phyloP scores from a whole-genome alignment of 2,888 invertebrate species.

The Seira musarum region DNA sequence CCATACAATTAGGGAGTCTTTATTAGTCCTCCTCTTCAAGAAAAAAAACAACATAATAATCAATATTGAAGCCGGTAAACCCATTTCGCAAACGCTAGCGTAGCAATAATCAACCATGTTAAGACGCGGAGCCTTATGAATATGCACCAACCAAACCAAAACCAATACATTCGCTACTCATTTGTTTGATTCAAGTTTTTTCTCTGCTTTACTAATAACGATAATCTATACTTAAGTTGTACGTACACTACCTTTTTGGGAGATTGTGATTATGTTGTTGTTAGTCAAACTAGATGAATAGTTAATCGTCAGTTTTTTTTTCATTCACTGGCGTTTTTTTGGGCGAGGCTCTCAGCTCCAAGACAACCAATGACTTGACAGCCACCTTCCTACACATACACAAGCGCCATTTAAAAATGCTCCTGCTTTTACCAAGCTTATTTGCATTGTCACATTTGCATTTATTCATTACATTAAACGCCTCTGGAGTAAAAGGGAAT shows the following conservation, averaged over 20 bases:
- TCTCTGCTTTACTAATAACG: conserved; percentile 24
- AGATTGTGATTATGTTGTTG: conserved; percentile 8
- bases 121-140: neutral
- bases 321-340: conserved; percentile 38
- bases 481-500: conserved; percentile 19
- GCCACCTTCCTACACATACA: conserved; percentile 59
- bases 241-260: conserved; percentile 15
- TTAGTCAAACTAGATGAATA: conserved; percentile 23
- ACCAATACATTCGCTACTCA: neutral
- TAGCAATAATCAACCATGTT: neutral
- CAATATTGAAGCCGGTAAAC: neutral
- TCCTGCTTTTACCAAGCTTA: conserved; percentile 59
- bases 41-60: conserved; percentile 16
- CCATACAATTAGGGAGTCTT: conserved; percentile 1
- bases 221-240: conserved; percentile 23
- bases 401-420: neutral
- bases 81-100: neutral
- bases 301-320: conserved; percentile 26
- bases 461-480: conserved; percentile 69
- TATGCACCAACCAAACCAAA: neutral
- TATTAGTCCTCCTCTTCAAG: conserved; percentile 41
- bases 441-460: conserved; percentile 69
- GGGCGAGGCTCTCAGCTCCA: conserved; percentile 64
- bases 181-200: neutral
- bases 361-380: conserved; percentile 65